Conservation (phyloP, 64 coral and sea anemone genomes). For the Cladopsammia gracilis region DNA sequence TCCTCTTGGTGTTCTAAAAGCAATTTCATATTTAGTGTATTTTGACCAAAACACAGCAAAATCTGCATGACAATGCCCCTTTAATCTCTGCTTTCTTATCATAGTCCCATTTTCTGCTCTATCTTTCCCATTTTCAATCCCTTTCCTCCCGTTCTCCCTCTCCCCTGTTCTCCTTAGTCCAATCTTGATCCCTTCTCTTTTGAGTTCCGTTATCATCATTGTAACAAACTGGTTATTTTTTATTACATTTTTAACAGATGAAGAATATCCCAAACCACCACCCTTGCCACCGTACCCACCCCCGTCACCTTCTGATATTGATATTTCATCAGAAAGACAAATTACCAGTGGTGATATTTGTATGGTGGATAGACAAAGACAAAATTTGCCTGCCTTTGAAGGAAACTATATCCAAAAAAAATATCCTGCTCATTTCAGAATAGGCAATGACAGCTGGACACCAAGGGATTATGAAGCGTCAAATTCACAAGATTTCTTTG, state of each 20-base stretch:
- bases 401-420: background rate
- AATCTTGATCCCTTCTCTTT: no score
- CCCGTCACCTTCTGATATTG: background rate
- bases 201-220: no score
- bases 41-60: no score
- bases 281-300: constrained; percentile 44
- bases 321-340: background rate
- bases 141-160: no score
- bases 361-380: background rate
- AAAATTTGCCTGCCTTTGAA: background rate
- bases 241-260: constrained; percentile 27
- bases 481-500: background rate
- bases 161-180: no score
- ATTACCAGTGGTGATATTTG: background rate
- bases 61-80: no score
- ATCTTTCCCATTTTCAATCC: no score
- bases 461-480: background rate
- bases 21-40: no score
- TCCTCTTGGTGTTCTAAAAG: no score
- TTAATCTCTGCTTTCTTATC: no score
- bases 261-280: constrained; percentile 48
- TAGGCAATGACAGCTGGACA: background rate
- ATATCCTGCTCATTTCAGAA: background rate
- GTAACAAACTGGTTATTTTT: no score
- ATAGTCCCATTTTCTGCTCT: no score